phyloP scores from a whole-genome alignment of 2,888 invertebrate genomes.

The Ochropacha duplaris region DNA sequence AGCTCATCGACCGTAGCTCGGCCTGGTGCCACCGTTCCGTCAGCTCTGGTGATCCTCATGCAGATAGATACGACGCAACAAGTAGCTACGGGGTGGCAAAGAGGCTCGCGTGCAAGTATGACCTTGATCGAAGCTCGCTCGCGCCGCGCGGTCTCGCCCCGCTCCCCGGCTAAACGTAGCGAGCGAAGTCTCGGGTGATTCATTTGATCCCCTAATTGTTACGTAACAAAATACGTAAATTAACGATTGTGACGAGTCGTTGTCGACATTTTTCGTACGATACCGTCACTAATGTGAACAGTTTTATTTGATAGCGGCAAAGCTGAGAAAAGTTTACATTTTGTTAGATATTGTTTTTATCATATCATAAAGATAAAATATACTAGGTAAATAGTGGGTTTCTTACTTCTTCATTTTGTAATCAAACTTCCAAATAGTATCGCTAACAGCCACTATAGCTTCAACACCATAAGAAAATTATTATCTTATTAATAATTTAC shows the following conservation, averaged over 20 bases:
- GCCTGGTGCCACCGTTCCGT: slow-evolving; percentile 25
- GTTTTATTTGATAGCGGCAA: background rate
- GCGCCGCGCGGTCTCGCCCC: slow-evolving; percentile 54
- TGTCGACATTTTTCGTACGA: background rate
- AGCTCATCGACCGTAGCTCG: slow-evolving; percentile 20
- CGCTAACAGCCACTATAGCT: no score
- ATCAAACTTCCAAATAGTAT: no score
- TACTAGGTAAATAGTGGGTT: background rate
- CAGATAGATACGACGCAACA: slow-evolving; percentile 56
- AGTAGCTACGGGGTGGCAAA: slow-evolving; percentile 53
- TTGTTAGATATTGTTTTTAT: background rate
- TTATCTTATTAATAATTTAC: no score
- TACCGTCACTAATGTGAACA: background rate
- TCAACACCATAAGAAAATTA: no score
- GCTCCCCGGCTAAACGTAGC: slow-evolving; percentile 41
- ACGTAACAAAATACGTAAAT: slow-evolving; percentile 3
- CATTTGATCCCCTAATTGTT: slow-evolving; percentile 15
- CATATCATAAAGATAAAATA: background rate
- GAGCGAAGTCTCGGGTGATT: slow-evolving; percentile 9
- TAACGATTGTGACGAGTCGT: background rate
- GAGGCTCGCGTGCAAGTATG: slow-evolving; percentile 64
- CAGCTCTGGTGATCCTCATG: slow-evolving; percentile 25
- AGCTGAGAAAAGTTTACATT: background rate
- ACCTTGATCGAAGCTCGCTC: slow-evolving; percentile 65
- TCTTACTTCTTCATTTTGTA: no score